Conservation (phyloP, 1,140 invertebrate genomes). For the Piezodorus guildinii region DNA sequence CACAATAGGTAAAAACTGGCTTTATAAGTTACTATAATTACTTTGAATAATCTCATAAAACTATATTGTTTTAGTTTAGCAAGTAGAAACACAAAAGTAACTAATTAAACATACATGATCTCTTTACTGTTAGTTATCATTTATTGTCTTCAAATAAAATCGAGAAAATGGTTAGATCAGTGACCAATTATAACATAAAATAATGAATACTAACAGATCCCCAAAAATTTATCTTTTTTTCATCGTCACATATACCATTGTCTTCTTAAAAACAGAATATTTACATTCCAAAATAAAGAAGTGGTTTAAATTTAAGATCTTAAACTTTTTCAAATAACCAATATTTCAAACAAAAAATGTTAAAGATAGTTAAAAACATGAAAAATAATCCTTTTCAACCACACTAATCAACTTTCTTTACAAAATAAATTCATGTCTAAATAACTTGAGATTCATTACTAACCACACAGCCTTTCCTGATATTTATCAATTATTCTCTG, state of each 20-base stretch:
- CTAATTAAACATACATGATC: no score
- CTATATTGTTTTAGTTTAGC: no score
- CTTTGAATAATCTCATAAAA: no score
- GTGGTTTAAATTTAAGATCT: neutral
- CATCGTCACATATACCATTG: no score
- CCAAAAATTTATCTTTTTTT: no score
- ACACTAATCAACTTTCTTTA: neutral
- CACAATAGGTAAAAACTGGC: slow-evolving; percentile 9
- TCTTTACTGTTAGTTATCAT: no score
- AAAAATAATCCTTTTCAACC: neutral
- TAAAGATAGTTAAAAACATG: neutral
- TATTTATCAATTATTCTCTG: slow-evolving; percentile 87
- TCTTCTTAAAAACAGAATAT: neutral
- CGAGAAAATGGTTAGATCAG: no score
- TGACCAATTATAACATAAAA: no score
- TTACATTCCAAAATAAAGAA: neutral
- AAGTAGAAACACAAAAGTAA: no score
- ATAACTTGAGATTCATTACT: slow-evolving; percentile 29
- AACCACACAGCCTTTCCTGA: slow-evolving; percentile 82
- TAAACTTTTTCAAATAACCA: neutral
- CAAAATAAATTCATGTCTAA: neutral
- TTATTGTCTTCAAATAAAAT: no score
- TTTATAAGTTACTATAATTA: no score
- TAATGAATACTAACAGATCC: no score
- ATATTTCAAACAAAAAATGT: neutral